A percentile compares a stretch with the other conserved stretches of the same genome.
These are phyloP conservation scores for Zele albiditarsus DNA, from an alignment of 2,888 invertebrate genomes.

Conservation along the genomic window DNA sequence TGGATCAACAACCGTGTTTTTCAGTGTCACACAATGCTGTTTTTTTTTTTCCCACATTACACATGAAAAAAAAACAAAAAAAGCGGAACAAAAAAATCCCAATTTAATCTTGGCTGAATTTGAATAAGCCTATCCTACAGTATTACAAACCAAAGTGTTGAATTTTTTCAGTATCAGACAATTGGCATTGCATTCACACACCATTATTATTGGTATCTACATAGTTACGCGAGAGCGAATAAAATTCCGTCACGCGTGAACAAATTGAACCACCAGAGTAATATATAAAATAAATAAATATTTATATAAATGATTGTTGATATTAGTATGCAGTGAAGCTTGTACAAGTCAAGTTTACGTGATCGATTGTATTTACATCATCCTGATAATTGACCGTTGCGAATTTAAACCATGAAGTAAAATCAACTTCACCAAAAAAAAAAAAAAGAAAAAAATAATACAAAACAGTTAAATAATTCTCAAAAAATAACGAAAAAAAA, in stretches of 20 bases:
- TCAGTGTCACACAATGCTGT: too few species aligned
- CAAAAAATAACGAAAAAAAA: background rate
- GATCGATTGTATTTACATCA: conserved; percentile 30
- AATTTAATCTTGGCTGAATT: too few species aligned
- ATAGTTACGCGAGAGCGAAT: background rate
- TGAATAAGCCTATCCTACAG: too few species aligned
- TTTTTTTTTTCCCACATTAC: too few species aligned
- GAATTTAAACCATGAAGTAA: background rate
- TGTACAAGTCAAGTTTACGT: conserved; percentile 25
- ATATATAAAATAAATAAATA: conserved; percentile 25
- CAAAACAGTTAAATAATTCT: background rate
- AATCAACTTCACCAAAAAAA: background rate
- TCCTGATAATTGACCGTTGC: background rate
- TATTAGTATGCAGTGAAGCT: conserved; percentile 28
- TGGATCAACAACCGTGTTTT: too few species aligned
- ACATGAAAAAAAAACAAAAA: too few species aligned
- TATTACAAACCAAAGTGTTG: too few species aligned
- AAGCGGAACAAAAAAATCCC: too few species aligned
- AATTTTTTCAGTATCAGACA: background rate
- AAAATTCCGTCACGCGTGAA: conserved; percentile 37
- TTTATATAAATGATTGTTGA: conserved; percentile 30
- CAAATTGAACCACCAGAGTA: conserved; percentile 33
- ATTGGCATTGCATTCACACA: conserved; percentile 17
- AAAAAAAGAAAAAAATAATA: background rate
- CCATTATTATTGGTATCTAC: background rate